A percentile compares a stretch with the other conserved stretches of the same genome.
phyloP scores from a whole-genome alignment of 1,140 invertebrate genomes.

The Chlorops oryzae region DNA sequence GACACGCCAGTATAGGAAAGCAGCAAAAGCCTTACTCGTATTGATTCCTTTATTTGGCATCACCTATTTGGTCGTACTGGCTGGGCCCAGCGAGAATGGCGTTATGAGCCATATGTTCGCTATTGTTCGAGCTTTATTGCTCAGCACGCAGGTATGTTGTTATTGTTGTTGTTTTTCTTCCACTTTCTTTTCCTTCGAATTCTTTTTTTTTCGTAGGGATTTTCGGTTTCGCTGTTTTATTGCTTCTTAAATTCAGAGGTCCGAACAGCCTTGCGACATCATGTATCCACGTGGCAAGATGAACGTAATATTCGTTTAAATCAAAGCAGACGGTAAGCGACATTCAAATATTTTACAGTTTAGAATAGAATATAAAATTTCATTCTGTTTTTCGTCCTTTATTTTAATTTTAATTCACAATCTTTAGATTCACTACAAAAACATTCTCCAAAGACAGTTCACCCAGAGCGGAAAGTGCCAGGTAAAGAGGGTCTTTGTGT shows the following conservation, averaged over 20 bases:
- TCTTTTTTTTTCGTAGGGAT: constrained; percentile 52
- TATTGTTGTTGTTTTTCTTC: constrained; percentile 4
- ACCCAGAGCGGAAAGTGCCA: constrained; percentile 73
- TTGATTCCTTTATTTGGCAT: constrained; percentile 82
- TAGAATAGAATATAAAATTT: neutral
- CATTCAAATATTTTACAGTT: neutral
- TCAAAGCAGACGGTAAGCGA: constrained; percentile 46
- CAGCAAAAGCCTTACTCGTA: constrained; percentile 79
- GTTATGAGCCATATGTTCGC: constrained; percentile 57
- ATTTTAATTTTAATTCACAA: neutral
- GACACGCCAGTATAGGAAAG: constrained; percentile 82
- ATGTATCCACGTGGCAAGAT: constrained; percentile 72
- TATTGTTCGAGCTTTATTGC: constrained; percentile 63
- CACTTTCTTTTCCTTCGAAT: neutral
- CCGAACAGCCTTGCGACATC: constrained; percentile 73
- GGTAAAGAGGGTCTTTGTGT: constrained; percentile 52
- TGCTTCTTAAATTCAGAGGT: constrained; percentile 92
- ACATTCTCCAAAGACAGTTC: constrained; percentile 67
- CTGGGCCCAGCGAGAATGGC: constrained; percentile 63
- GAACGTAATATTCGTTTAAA: constrained; percentile 57
- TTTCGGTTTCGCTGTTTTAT: constrained; percentile 81
- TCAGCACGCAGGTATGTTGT: constrained; percentile 62
- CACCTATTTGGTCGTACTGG: constrained; percentile 76
- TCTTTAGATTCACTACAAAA: constrained; percentile 32
- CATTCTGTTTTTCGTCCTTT: neutral